Base-by-base conservation (phyloP, 2,113 vertebrate species). In the Narcine bancroftii region DNA sequence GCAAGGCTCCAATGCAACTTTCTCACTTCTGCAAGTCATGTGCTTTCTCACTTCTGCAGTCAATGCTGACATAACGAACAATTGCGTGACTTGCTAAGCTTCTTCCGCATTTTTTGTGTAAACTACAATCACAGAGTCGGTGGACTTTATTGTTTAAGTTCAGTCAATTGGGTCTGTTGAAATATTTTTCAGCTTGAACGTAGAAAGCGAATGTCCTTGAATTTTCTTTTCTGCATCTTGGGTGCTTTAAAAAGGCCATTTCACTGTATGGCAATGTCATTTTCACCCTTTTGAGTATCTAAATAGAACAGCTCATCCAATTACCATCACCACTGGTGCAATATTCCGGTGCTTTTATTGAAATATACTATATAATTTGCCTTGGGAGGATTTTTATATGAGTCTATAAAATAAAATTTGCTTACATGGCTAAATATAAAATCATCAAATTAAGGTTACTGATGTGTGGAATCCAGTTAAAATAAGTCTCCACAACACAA, bases 401-500 rank as follows among this genome's bases (percentile, higher is more conserved):
- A 93, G 94, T 94, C 95, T 94, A 33, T 93, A 95, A 95, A 95
- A 94, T 94, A 94, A 95, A 95, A 95, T 0, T 5, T 63, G 92
- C 94, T 95, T 94, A 92, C 69, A 94, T 92, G 92, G 87, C 72
- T 94, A 95, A 95, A 94, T 94, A 94, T 92, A 93, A 94, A 94
- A 94, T 94, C 92, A 93, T 96, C 94, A 95, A 96, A 95, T 95
- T 94, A 95, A 95, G 94, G 93, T 93, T 92, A 94, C 69, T 92
- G 93, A 94, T 95, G 94, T 93, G 92, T 92, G 92, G 73, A 94
- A 95, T 96, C 93, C 91, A 95, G 93, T 93, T 93, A 24, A 66
- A 95, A 95, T 93, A 93, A 95, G 93, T 92, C 92, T 93, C 79
- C 63, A 72, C 92, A 93, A 93, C 92, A 94, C 93, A 94, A 92